Conservation (phyloP, 1,140 invertebrate genomes). For the Gonatopus flavifemur region DNA sequence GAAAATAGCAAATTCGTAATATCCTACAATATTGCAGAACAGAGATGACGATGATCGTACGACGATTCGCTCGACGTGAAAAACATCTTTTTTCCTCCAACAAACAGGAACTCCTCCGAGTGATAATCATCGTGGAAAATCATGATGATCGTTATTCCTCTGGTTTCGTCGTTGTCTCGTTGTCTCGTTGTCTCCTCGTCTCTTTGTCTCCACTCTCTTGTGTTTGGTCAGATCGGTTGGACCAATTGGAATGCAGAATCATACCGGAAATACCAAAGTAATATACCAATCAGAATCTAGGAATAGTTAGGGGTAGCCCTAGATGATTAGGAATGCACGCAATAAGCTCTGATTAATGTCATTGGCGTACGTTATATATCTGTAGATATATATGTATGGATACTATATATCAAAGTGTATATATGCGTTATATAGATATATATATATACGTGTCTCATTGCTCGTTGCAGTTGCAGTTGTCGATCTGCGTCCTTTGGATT, state of each 20-base stretch:
- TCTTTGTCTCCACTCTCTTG: too few relatives aligned
- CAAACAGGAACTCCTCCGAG: too few relatives aligned
- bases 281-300: conserved; percentile 59
- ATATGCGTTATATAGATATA: too few relatives aligned
- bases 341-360: conserved; percentile 62
- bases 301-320: conserved; percentile 57
- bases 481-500: conserved; percentile 48
- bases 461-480: conserved; percentile 23
- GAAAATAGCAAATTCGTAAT: conserved; percentile 61
- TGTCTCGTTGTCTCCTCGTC: background rate
- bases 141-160: too few relatives aligned
- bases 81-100: too few relatives aligned
- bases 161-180: too few relatives aligned
- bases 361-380: conserved; percentile 51
- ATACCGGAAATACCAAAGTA: conserved; percentile 60
- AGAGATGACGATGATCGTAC: background rate
- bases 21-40: conserved; percentile 58
- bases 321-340: conserved; percentile 61
- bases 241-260: conserved; percentile 59
- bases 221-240: too few relatives aligned
- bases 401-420: too few relatives aligned
- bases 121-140: too few relatives aligned
- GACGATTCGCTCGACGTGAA: too few relatives aligned
- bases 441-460: too few relatives aligned
- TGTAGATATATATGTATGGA: too few relatives aligned